Conservation (phyloP, 2,888 invertebrate genomes). For the Mesorhabditis sp. region DNA sequence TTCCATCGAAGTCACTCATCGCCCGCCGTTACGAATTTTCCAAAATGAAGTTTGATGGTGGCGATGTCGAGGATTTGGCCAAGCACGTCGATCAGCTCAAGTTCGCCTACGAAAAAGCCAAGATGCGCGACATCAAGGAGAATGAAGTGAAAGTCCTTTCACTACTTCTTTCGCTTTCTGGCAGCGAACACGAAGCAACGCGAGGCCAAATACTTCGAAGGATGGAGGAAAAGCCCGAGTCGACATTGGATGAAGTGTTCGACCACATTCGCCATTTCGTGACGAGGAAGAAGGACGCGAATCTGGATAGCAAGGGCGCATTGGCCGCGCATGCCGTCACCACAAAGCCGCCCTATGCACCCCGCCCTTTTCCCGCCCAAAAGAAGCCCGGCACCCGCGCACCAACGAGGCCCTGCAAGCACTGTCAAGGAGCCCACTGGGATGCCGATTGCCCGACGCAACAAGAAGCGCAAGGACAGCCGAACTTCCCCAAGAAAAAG, state of each 20-base stretch:
- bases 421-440: slow-evolving; percentile 12
- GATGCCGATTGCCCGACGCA: slow-evolving; percentile 12
- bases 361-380: no score
- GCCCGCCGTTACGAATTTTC: not conserved
- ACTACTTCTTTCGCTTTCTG: not conserved
- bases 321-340: not conserved
- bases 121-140: not conserved
- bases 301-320: no score
- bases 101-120: not conserved
- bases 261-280: no score
- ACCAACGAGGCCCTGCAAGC: slow-evolving; percentile 11
- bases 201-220: no score
- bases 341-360: not conserved
- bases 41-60: not conserved
- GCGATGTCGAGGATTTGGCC: not conserved
- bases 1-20: not conserved
- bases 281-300: no score
- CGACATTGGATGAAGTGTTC: no score
- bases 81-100: no score
- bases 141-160: not conserved
- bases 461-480: no score
- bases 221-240: no score
- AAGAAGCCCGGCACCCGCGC: no score
- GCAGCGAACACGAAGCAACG: not conserved
- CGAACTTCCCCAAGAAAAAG: no score